Percentiles rank a stretch among this genome's conserved stretches.
Evolutionary conservation across 2,797 vertebrate genomes (phyloP).

Genomic region (Lagorchestes hirsutus): DNA sequence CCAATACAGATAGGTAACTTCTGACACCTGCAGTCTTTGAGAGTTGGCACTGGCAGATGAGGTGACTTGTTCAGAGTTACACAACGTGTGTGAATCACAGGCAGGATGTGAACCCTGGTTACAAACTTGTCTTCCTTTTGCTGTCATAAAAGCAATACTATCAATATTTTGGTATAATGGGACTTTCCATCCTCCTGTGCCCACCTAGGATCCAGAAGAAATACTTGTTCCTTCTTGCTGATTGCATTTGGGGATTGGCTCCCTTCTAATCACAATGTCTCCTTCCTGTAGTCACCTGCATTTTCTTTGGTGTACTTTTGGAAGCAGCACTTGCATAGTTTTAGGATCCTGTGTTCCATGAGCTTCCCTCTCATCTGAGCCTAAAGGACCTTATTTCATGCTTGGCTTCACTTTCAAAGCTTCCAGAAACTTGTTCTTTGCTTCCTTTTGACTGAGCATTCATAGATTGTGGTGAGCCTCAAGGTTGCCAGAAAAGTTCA

Average conservation of each 20-base stretch:
- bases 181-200: background rate
- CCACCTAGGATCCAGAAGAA: background rate
- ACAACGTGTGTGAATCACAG: background rate
- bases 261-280: background rate
- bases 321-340: background rate
- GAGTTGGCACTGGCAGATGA: background rate
- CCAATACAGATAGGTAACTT: background rate
- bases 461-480: background rate
- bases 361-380: background rate
- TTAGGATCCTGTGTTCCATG: background rate
- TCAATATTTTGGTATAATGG: background rate
- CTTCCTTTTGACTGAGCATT: background rate
- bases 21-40: background rate
- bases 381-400: background rate
- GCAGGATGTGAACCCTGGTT: background rate
- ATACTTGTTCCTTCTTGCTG: background rate
- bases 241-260: background rate
- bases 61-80: background rate
- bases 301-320: background rate
- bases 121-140: background rate
- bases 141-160: background rate
- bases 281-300: background rate
- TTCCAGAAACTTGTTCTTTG: conserved; percentile 1
- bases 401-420: background rate
- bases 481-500: background rate